Evolutionary conservation across 1,140 invertebrate genomes (phyloP), one percentile per base, ranked within the genome.

Genomic region (Nephotettix cincticeps): DNA sequence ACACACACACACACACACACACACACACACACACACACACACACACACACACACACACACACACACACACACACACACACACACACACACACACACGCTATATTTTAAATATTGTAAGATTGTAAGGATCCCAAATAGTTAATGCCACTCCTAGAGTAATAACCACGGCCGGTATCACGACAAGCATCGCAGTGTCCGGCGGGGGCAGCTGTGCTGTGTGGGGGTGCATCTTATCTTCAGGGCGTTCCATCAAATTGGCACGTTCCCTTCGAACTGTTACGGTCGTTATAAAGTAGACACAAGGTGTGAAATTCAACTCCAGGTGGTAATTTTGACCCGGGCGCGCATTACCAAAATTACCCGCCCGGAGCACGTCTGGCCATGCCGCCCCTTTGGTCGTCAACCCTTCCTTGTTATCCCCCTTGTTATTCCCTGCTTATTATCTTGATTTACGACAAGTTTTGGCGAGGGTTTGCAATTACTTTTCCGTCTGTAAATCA

Each of bases 271-370:
- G n/a, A n/a, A 17, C 47, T 51, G 47, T 51, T 51, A 51, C 14
- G 47, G n/a, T 61, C 56, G 56, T 61, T 61, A 61, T 6, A 61
- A 27, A 61, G 56, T 61, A 61, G 56, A 61, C 56, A 61, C 56
- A 61, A 61, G 56, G 56, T 61, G 56, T 61, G 56, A 61, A 61
- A 61, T 61, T 25, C n/a, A 28, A 61, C 56, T 54, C 56, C 56
- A 61, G 23, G 23, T 61, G 56, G 56, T 61, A 29, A 61, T 61
- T 61, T 61, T 4, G 56, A n/a, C 21, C n/a, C 23, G 25, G 23
- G 56, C 56, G 56, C 21, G 25, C 56, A 61, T 61, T 61, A 61
- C 56, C 25, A 25, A 61, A 27, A 61, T 61, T 61, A 23, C 14
- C 23, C 56, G 56, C 56, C 56, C 56, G 25, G 14, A n/a, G 56